phyloP scores from a whole-genome alignment of 2,888 invertebrate genomes.

The Troides aeacus region DNA sequence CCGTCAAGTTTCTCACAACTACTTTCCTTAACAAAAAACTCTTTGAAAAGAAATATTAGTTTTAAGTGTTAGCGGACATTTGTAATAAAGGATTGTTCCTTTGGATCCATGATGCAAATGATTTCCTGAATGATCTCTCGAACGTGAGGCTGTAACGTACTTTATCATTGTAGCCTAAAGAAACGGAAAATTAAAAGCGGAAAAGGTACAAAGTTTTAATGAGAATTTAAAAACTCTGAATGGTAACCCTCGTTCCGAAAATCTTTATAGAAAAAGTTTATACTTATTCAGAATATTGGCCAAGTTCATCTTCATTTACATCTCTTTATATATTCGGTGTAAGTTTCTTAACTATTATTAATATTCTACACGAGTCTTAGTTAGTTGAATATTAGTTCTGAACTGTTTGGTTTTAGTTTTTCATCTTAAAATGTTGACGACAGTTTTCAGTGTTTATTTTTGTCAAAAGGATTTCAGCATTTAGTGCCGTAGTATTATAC shows the following conservation, averaged over 20 bases:
- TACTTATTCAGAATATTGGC: background rate
- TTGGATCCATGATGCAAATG: too few relatives aligned
- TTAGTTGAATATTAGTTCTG: too few relatives aligned
- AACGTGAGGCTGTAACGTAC: background rate
- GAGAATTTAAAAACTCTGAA: slow-evolving; percentile 1
- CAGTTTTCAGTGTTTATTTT: too few relatives aligned
- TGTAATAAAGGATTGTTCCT: too few relatives aligned
- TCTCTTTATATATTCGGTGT: background rate
- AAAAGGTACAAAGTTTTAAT: slow-evolving; percentile 4
- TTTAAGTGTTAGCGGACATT: too few relatives aligned
- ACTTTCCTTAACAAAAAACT: too few relatives aligned
- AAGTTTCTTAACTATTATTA: background rate
- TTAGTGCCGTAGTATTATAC: too few relatives aligned
- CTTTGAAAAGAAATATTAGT: too few relatives aligned
- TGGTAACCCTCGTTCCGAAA: slow-evolving; percentile 2
- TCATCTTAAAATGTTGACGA: too few relatives aligned
- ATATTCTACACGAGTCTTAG: background rate
- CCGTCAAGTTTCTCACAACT: too few relatives aligned
- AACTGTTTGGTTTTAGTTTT: too few relatives aligned
- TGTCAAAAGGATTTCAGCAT: too few relatives aligned
- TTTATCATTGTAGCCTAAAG: background rate
- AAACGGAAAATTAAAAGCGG: background rate
- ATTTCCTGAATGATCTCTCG: background rate
- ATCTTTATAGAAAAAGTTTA: background rate
- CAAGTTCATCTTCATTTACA: background rate